Percentiles rank a stretch among this genome's conserved stretches.
These are phyloP conservation scores for Vulpes vulpes DNA, from an alignment of 2,113 vertebrate genomes.

Conservation along the genomic window DNA sequence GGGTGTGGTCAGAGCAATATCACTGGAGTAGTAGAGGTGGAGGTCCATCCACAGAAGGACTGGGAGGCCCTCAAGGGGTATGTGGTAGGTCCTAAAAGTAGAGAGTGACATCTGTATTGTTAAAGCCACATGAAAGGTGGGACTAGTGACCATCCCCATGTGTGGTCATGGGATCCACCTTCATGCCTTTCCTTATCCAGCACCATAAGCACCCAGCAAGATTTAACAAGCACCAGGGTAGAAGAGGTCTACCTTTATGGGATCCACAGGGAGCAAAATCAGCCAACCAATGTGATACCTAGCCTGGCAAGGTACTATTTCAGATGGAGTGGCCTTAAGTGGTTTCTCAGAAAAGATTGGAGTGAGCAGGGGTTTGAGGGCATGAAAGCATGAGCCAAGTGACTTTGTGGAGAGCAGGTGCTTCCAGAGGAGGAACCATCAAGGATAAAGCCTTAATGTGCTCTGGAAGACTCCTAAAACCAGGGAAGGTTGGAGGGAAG, in stretches of 20 bases:
- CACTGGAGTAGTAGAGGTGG: not conserved
- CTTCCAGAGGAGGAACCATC: not conserved
- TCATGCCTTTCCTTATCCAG: not conserved
- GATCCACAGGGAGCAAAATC: not conserved
- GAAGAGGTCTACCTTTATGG: not conserved
- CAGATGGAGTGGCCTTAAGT: accelerated
- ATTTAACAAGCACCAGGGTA: not conserved
- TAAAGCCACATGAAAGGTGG: not conserved
- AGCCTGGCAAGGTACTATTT: not conserved
- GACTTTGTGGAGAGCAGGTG: accelerated
- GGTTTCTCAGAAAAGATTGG: not conserved
- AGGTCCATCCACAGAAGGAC: not conserved
- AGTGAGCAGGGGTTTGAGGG: not conserved
- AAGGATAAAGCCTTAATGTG: not conserved
- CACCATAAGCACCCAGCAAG: not conserved
- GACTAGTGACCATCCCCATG: too few species aligned
- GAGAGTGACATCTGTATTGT: not conserved
- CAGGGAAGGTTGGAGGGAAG: too few species aligned
- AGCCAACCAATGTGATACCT: not conserved
- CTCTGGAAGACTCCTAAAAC: not conserved
- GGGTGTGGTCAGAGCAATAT: not conserved
- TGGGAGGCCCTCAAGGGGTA: not conserved
- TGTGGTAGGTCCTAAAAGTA: not conserved
- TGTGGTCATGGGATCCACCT: too few species aligned
- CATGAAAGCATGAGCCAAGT: not conserved